Evolutionary conservation across 2,797 vertebrate genomes (phyloP).

Genomic region (Amazona finschi): DNA sequence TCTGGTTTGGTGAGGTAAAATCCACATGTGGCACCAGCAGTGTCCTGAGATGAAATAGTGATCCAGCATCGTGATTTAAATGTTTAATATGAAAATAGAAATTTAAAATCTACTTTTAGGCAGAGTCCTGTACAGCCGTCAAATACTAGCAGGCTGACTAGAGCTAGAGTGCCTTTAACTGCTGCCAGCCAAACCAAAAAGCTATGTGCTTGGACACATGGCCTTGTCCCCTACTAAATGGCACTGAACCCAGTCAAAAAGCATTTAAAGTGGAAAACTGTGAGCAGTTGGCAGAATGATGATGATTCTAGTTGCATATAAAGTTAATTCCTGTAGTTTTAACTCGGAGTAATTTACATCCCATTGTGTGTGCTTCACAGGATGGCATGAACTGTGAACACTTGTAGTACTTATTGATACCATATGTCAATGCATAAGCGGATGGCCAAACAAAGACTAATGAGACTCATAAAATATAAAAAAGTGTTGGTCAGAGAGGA

Average conservation of each 20-base stretch:
- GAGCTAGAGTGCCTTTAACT: neutral
- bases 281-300: neutral
- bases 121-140: neutral
- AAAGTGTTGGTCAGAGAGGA: neutral
- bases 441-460: conserved; percentile 18
- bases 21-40: neutral
- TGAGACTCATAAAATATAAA: neutral
- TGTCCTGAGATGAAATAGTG: neutral
- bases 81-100: neutral
- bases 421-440: neutral
- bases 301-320: neutral
- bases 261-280: neutral
- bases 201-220: neutral
- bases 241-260: neutral
- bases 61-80: neutral
- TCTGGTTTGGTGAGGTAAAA: accelerated
- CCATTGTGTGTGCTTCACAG: neutral
- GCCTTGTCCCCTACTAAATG: neutral
- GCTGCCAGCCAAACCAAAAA: neutral
- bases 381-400: neutral
- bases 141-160: neutral
- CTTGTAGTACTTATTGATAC: conserved; percentile 3
- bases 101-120: neutral
- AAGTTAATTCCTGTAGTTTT: neutral
- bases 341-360: neutral